A percentile compares a stretch with the other conserved stretches of the same genome.
Evolutionary conservation across 1,140 invertebrate genomes (phyloP).

Genomic region (Chlorops oryzae): DNA sequence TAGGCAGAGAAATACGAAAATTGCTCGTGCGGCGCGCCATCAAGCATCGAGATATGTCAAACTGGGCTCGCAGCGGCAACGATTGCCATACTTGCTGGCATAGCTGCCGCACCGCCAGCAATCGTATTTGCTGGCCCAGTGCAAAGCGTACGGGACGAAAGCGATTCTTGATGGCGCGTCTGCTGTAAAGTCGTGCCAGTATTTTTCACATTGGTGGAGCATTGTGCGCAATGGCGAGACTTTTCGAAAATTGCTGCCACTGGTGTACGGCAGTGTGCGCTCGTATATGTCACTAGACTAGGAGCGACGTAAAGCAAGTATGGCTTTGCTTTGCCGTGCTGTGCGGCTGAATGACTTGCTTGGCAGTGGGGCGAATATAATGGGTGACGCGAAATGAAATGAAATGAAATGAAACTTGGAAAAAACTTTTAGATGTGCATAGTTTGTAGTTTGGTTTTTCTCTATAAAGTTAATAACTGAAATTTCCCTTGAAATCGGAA

Average conservation of each 20-base stretch:
- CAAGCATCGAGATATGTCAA: constrained; percentile 46
- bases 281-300: constrained; percentile 21
- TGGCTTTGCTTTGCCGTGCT: background rate
- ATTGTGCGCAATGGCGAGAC: constrained; percentile 20
- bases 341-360: too few relatives aligned
- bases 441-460: too few relatives aligned
- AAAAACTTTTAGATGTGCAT: too few relatives aligned
- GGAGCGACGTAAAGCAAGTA: constrained; percentile 8
- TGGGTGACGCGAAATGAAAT: too few relatives aligned
- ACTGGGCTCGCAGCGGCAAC: constrained; percentile 25
- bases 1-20: constrained; percentile 20
- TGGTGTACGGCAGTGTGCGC: constrained; percentile 15
- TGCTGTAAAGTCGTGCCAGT: constrained; percentile 18
- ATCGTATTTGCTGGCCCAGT: constrained; percentile 6
- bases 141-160: constrained; percentile 16
- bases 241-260: constrained; percentile 16
- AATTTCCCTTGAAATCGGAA: too few relatives aligned
- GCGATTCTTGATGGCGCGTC: constrained; percentile 37
- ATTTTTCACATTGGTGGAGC: constrained; percentile 5
- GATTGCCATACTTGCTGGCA: constrained; percentile 16
- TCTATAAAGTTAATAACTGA: too few relatives aligned
- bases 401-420: too few relatives aligned
- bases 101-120: constrained; percentile 18
- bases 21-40: constrained; percentile 41
- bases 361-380: too few relatives aligned